These are phyloP conservation scores for Cyclura pinguis DNA, from an alignment of 2,797 vertebrate genomes.

Conservation along the genomic window DNA sequence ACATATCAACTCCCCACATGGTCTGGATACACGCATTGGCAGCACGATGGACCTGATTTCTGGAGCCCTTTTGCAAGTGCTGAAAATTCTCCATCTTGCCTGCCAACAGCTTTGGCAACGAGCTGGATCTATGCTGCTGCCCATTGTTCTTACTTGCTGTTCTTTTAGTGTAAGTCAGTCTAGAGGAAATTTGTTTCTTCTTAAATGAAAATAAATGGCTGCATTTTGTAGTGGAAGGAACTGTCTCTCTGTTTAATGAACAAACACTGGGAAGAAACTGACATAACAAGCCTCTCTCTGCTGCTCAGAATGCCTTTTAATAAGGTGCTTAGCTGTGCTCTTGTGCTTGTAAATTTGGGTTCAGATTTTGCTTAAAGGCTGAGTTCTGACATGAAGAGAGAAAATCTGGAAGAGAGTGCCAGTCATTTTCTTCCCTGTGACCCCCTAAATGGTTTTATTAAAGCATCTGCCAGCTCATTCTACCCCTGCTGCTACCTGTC, in stretches of 20 bases:
- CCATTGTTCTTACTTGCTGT: neutral
- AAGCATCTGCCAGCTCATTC: neutral
- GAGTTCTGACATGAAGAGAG: neutral
- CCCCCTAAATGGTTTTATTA: conserved; percentile 38
- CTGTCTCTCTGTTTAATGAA: neutral
- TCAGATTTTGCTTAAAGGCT: neutral
- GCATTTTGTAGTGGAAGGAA: neutral
- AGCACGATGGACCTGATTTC: neutral
- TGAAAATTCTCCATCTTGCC: neutral
- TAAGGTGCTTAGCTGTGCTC: neutral
- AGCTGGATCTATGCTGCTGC: neutral
- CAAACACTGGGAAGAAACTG: neutral
- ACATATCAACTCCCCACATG: neutral
- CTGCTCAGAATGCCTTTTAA: neutral
- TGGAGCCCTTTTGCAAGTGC: neutral
- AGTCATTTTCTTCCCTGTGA: conserved; percentile 3
- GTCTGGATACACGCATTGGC: neutral
- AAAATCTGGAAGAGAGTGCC: conserved; percentile 7
- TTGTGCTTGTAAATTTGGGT: neutral
- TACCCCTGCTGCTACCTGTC: neutral
- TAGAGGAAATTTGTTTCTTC: neutral
- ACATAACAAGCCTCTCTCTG: neutral
- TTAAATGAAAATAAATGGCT: neutral
- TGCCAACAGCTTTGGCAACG: neutral
- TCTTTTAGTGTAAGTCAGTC: neutral